phyloP scores from a whole-genome alignment of 2,113 vertebrate genomes.

The Euleptes europaea region DNA sequence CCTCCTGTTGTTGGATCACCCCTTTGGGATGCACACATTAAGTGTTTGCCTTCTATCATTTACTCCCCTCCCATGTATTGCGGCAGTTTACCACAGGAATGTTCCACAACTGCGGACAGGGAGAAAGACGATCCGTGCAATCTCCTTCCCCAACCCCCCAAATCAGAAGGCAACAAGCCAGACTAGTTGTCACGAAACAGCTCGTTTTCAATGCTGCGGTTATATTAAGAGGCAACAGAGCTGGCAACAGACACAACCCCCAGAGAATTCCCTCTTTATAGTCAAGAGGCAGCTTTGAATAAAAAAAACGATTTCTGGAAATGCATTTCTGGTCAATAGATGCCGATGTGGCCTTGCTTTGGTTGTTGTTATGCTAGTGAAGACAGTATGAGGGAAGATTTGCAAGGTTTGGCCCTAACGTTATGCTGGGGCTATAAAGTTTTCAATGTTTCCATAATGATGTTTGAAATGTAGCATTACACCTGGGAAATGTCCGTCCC shows the following conservation, averaged over 20 bases:
- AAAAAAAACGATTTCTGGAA: slow-evolving; percentile 6
- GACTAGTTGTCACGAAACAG: slow-evolving; percentile 23
- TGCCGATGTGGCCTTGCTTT: not conserved
- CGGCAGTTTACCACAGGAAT: slow-evolving; percentile 23
- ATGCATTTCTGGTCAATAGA: slow-evolving; percentile 10
- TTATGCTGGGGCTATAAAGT: slow-evolving; percentile 20
- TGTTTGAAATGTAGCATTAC: slow-evolving; percentile 33
- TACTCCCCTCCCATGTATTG: slow-evolving; percentile 7
- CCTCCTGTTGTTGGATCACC: not conserved
- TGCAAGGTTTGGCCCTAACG: slow-evolving; percentile 7
- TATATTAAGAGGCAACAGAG: slow-evolving; percentile 16
- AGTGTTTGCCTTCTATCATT: slow-evolving; percentile 8
- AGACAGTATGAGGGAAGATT: slow-evolving; percentile 27
- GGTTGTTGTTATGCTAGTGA: not conserved
- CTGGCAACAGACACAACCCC: not conserved
- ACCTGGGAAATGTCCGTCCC: not conserved
- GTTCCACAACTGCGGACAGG: not conserved
- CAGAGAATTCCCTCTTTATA: slow-evolving; percentile 10
- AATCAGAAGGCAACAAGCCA: not conserved
- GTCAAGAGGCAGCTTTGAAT: slow-evolving; percentile 8
- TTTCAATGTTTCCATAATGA: slow-evolving; percentile 28
- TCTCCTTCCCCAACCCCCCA: not conserved
- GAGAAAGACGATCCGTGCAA: slow-evolving; percentile 13
- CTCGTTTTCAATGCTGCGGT: slow-evolving; percentile 23
- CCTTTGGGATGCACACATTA: slow-evolving; percentile 13